A percentile compares a stretch with the other conserved stretches of the same genome.
Conservation (phyloP, 2,888 invertebrate species). For the Drosophila falleni region DNA sequence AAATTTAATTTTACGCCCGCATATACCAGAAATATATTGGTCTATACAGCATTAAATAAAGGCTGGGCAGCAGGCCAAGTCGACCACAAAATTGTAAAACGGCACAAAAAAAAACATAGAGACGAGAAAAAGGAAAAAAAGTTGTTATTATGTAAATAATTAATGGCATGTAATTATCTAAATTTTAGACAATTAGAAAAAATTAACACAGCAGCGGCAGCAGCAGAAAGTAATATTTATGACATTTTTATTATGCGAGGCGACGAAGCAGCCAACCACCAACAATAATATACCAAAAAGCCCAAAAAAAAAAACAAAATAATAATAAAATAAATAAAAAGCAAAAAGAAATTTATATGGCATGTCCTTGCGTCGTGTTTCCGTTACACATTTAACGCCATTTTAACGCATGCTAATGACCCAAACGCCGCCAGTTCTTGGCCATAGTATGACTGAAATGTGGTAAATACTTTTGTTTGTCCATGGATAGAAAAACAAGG, state of each 20-base stretch:
- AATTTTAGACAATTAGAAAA: conserved; percentile 83
- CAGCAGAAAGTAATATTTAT: conserved; percentile 58
- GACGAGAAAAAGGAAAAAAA: conserved; percentile 24
- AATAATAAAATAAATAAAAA: conserved; percentile 24
- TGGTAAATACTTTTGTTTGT: conserved; percentile 42
- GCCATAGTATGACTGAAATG: conserved; percentile 16
- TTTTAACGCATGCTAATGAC: conserved; percentile 81
- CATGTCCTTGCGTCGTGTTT: conserved; percentile 63
- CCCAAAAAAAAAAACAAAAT: conserved; percentile 13
- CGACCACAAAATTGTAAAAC: conserved; percentile 56
- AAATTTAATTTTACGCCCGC: conserved; percentile 79
- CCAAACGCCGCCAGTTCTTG: conserved; percentile 15
- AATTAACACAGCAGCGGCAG: conserved; percentile 66
- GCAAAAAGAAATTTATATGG: conserved; percentile 48
- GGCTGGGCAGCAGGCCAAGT: conserved; percentile 43
- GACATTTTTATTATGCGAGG: conserved; percentile 77
- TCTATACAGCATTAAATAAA: conserved; percentile 21
- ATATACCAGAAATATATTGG: conserved; percentile 52
- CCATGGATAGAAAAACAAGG: conserved; percentile 61
- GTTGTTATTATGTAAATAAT: conserved; percentile 82
- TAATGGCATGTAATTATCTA: conserved; percentile 83
- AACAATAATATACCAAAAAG: conserved; percentile 16
- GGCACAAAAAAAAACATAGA: conserved; percentile 5
- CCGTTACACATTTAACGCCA: conserved; percentile 80
- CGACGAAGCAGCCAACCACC: conserved; percentile 39